These are phyloP conservation scores for Nylanderia fulva DNA, from an alignment of 1,140 invertebrate species.

Conservation along the genomic window DNA sequence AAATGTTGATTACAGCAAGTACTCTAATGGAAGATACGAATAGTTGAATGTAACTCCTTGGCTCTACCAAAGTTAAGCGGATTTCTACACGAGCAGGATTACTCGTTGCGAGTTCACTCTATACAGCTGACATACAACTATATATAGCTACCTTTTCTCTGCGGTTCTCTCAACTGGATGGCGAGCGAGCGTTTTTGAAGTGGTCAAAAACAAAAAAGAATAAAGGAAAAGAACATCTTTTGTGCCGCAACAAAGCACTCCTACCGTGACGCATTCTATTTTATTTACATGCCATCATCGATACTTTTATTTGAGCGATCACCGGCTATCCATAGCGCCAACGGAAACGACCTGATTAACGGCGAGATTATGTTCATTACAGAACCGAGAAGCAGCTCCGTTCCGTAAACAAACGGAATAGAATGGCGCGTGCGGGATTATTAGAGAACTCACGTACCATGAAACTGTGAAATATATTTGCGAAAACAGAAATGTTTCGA, in stretches of 20 bases:
- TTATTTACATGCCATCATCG: slow-evolving; percentile 46
- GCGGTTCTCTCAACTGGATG: not conserved
- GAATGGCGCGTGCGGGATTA: slow-evolving; percentile 20
- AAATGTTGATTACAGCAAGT: slow-evolving; percentile 7
- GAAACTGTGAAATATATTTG: slow-evolving; percentile 54
- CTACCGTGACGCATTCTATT: slow-evolving; percentile 49
- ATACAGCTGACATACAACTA: not conserved
- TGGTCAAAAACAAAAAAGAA: slow-evolving; percentile 42
- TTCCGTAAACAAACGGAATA: slow-evolving; percentile 44
- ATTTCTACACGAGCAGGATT: slow-evolving; percentile 25
- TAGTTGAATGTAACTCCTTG: slow-evolving; percentile 21
- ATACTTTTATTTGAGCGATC: slow-evolving; percentile 53
- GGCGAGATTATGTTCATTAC: slow-evolving; percentile 55
- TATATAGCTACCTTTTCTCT: not conserved
- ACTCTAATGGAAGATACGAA: not conserved
- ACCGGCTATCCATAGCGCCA: slow-evolving; percentile 5
- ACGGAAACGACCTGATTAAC: slow-evolving; percentile 55
- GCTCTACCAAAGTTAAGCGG: slow-evolving; percentile 34
- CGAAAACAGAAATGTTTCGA: not conserved
- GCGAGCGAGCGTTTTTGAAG: not conserved
- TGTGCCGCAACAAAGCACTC: slow-evolving; percentile 46
- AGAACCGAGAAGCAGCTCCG: slow-evolving; percentile 44
- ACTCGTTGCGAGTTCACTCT: not conserved
- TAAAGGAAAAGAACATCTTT: slow-evolving; percentile 30
- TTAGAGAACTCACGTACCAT: slow-evolving; percentile 33